Evolutionary conservation across 2,888 invertebrate species (phyloP).

Genomic region (Lasioglossum calceatum): DNA sequence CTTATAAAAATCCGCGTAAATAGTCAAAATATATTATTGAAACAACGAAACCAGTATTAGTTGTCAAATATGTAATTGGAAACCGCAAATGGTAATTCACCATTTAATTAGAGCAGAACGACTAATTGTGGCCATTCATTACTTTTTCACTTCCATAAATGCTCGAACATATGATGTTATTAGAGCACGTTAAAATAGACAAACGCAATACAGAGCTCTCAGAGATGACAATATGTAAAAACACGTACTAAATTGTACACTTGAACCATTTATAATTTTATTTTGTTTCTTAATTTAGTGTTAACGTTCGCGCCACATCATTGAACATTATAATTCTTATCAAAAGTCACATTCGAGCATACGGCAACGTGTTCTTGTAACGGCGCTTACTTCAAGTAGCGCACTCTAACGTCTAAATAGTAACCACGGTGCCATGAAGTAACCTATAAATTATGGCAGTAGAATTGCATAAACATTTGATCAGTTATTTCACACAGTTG

Average conservation of each 20-base stretch:
- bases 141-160: neutral
- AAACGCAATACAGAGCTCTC: neutral
- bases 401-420: conserved; percentile 35
- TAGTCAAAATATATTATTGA: neutral
- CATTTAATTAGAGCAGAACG: neutral
- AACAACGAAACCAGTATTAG: neutral
- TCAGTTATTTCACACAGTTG: conserved; percentile 73
- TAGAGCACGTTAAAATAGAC: neutral
- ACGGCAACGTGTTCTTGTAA: neutral
- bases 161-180: neutral
- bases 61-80: neutral
- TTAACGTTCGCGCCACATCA: neutral
- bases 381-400: conserved; percentile 29
- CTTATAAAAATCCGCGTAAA: neutral
- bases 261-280: neutral
- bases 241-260: neutral
- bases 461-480: conserved; percentile 71
- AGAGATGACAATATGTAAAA: neutral
- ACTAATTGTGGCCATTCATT: neutral
- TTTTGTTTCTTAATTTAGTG: neutral
- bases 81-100: neutral
- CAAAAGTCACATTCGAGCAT: neutral
- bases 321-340: neutral
- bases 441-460: conserved; percentile 74
- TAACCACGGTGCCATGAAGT: neutral